phyloP scores from a whole-genome alignment of 2,888 invertebrate genomes.

The Seira ritae region DNA sequence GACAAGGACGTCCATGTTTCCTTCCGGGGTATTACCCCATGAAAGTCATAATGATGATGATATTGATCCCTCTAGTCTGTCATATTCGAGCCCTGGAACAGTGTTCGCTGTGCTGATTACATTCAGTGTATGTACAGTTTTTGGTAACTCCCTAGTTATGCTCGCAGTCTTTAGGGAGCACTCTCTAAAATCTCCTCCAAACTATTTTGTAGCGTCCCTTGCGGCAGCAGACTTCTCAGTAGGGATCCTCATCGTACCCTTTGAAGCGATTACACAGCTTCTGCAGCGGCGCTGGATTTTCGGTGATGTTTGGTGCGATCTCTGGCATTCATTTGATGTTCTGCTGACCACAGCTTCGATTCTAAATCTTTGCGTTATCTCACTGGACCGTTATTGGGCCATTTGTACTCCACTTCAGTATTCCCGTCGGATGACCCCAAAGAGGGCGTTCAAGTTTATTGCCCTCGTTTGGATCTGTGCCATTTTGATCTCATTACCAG shows the following conservation, averaged over 20 bases:
- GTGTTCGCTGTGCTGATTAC: conserved; percentile 36
- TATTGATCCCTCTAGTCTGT: not conserved
- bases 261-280: conserved; percentile 92
- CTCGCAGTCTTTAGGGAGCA: conserved; percentile 93
- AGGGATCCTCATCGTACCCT: conserved; percentile 98
- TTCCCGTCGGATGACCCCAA: conserved; percentile 93
- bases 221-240: conserved; percentile 98
- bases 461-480: conserved; percentile 97
- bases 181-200: conserved; percentile 96
- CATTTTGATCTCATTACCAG: conserved; percentile 97
- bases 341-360: conserved; percentile 98
- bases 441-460: conserved; percentile 89
- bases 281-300: conserved; percentile 94
- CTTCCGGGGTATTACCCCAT: too few species aligned
- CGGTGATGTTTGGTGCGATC: conserved; percentile 96
- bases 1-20: too few species aligned
- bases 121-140: conserved; percentile 78
- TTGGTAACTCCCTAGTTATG: conserved; percentile 96
- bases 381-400: conserved; percentile 97
- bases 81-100: conserved; percentile 23
- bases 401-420: conserved; percentile 93
- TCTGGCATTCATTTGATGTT: conserved; percentile 97
- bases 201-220: conserved; percentile 96
- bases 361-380: conserved; percentile 96
- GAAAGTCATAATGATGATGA: too few species aligned